A percentile compares a stretch with the other conserved stretches of the same genome.
These are phyloP conservation scores for Clitarchus hookeri DNA, from an alignment of 2,888 invertebrate species.

Conservation along the genomic window DNA sequence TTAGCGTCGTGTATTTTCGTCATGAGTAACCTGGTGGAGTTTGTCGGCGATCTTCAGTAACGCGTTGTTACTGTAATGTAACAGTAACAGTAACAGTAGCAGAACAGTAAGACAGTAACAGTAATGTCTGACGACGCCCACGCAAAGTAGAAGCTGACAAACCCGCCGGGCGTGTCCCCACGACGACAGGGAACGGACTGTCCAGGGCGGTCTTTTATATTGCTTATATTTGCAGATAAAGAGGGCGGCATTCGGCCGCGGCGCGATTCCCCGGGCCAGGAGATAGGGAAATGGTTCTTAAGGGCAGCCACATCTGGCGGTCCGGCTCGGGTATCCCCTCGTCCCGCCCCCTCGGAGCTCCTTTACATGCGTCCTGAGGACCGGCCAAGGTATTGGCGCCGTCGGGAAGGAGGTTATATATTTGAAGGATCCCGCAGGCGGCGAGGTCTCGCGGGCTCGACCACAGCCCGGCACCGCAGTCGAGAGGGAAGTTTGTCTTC, in stretches of 20 bases:
- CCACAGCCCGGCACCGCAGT: no score
- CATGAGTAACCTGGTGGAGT: no score
- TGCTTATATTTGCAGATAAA: slow-evolving; percentile 26
- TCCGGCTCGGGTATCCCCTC: not conserved
- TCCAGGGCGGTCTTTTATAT: slow-evolving; percentile 3
- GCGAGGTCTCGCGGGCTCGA: not conserved
- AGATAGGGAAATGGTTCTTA: slow-evolving; percentile 20
- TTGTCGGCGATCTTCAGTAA: no score
- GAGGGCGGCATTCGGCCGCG: not conserved
- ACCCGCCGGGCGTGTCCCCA: not conserved
- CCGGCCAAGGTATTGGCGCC: slow-evolving; percentile 11
- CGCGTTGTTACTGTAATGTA: no score
- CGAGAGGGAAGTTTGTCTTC: no score
- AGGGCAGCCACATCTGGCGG: slow-evolving; percentile 20
- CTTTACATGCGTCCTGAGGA: not conserved
- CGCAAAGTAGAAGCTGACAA: no score
- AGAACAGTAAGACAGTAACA: no score
- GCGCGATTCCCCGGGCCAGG: not conserved
- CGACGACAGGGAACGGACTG: not conserved
- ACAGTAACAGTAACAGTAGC: no score
- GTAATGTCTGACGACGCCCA: no score
- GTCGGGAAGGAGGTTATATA: not conserved
- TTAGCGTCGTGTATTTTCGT: no score
- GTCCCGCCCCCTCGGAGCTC: not conserved
- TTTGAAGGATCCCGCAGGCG: not conserved